Base-by-base conservation (phyloP, 2,888 invertebrate genomes). In the Thymelicus lineola region DNA sequence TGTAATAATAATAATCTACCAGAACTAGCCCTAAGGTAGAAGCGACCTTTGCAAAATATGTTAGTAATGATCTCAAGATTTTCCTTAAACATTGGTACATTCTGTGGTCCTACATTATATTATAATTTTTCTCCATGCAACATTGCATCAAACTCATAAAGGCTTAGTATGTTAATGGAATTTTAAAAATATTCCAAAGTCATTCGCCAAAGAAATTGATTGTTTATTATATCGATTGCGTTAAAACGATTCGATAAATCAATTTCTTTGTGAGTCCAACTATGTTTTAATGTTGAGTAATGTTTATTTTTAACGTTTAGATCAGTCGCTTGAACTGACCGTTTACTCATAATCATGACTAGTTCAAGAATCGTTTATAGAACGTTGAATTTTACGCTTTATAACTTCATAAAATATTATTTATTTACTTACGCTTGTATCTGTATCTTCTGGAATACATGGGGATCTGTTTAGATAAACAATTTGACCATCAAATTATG, bases 291-390 rank as follows among this genome's bases (percentile, higher is more conserved):
- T 71, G 70, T 76, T 75, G 75, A 76, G 76, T 75, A 76, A 80
- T 79, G 70, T 79, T 79, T 84, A 87, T 85, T 86, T 84, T 80
- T 70, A 79, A 80, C 80, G 75, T 76, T 80, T 75, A 57, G 81
- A 58, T 59, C 81, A 82, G 76, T 84, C 81, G 78, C 75, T 79
- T 78, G 72, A 75, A 78, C 75, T 74, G 74, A 72, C 45, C 74
- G 73, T 65, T 82, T 81, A 80, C 73, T 85, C 82, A 81, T 65
- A 65, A 70, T 69, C 58, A 28, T 53, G 61, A 58, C 53, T 35
- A 42, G 50, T 53, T 65, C 53, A 53, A 53, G 50, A 35, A 20
- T 58, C 46, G 17, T 60, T 70, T 42, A 42, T 50, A 59, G 63
- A 58, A 63, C 10, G 35, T 28, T 55, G 6, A 20, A 55, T 55